Evolutionary conservation across 37 sponge, comb jelly and placozoan genomes (phyloP).

Genomic region (Diacarnus erythraeanus): DNA sequence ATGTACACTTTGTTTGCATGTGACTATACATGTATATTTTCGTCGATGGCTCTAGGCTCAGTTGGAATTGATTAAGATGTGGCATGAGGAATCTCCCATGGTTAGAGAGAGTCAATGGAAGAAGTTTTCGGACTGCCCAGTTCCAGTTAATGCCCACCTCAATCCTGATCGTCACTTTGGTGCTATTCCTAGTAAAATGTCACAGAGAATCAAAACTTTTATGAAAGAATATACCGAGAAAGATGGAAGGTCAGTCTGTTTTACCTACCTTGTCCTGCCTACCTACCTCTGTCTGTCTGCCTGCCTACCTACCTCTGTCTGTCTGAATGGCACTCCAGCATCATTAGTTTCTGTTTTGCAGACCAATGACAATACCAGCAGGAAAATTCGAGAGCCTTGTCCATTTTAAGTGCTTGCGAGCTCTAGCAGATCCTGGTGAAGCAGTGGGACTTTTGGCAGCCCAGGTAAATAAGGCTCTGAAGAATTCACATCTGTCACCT

Average conservation of each 20-base stretch:
- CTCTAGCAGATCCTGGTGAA: constrained; percentile 91
- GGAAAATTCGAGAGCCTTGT: constrained; percentile 73
- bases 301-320: no score
- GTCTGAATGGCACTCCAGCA: neutral
- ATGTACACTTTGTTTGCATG: no score
- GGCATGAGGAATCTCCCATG: constrained; percentile 47
- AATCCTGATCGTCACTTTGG: constrained; percentile 81
- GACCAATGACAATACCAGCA: constrained; percentile 6
- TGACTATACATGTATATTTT: no score
- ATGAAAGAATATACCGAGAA: constrained; percentile 13
- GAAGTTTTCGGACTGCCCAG: constrained; percentile 46
- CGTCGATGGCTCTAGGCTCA: constrained; percentile 26
- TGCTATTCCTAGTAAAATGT: constrained; percentile 66
- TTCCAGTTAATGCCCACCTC: constrained; percentile 58
- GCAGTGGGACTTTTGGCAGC: constrained; percentile 94
- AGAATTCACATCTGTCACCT: no score
- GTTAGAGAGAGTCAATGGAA: constrained; percentile 19
- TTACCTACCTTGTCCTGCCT: no score
- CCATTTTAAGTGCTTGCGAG: constrained; percentile 74
- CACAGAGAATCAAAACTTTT: constrained; percentile 30
- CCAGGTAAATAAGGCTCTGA: constrained; percentile 55
- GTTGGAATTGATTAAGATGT: constrained; percentile 30
- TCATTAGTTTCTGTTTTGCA: neutral
- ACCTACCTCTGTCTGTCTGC: no score
- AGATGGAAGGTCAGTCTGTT: neutral